Base-by-base conservation (phyloP, 2,888 invertebrate species). In the Mellilla xanthometata region DNA sequence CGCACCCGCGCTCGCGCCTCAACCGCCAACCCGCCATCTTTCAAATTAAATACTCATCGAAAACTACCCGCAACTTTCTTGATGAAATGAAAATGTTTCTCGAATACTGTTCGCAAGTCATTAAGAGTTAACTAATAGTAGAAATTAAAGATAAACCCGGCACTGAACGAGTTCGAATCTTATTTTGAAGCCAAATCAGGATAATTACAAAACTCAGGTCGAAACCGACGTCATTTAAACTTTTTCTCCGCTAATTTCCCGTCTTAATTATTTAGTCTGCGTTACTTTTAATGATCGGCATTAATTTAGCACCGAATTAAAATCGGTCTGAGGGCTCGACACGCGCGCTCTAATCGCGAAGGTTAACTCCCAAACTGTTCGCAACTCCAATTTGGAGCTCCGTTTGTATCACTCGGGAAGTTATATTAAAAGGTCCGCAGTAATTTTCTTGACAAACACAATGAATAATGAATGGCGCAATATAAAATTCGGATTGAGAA, bases 341-440 rank as follows among this genome's bases (percentile, higher is more conserved):
- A 76, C 75, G 72, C 76, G 70, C 75, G 65, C 65, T 46, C 74
- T 81, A 78, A 79, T 81, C 78, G 75, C 61, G 73, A 76, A 80
- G 80, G 79, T 78, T 81, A 71, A 72, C 68, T 73, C 68, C 68
- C 54, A 77, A 82, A 77, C 82, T 78, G 71, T 76, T 80, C 76
- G 56, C 72, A 81, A 83, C 81, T 81, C 81, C 80, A 83, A 81
- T 81, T 85, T 81, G 78, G 74, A 79, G 73, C 76, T 72, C 68
- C 77, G 72, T 75, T 77, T 76, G 77, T 77, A 71, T 67, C 71
- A 76, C 73, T 78, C 70, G 69, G 69, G 74, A 83, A 84, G 79
- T 90, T 89, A 90, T 90, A 88, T 90, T 89, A 90, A 90, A 89
- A 89, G 84, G 85, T 79, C 82, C 81, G 86, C 80, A 81, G 85